Conservation (phyloP, 2,797 vertebrate species). For the Clarias fuscus region DNA sequence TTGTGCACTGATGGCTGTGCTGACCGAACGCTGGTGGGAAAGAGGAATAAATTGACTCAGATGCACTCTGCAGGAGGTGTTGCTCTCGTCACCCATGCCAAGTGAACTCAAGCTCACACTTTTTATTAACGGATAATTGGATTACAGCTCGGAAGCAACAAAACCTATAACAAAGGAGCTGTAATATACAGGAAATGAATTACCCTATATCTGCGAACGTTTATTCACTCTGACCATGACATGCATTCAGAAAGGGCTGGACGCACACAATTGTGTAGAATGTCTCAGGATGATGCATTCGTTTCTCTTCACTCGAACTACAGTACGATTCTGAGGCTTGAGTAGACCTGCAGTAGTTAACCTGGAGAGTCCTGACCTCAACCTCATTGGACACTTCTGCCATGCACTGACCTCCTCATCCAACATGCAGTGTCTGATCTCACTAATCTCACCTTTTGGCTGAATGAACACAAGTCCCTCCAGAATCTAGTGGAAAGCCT, state of each 20-base stretch:
- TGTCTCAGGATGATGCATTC: neutral
- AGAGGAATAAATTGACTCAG: neutral
- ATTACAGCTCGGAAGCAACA: neutral
- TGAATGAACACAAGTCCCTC: neutral
- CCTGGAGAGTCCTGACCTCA: neutral
- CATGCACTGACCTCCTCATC: neutral
- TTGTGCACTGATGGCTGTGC: conserved; percentile 32
- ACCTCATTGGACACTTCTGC: neutral
- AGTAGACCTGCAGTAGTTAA: no score
- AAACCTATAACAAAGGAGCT: neutral
- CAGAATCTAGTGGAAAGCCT: neutral
- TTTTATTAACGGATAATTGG: conserved; percentile 17
- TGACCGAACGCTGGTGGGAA: conserved; percentile 22
- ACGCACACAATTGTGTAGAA: neutral
- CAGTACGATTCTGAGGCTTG: no score
- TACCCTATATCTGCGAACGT: neutral
- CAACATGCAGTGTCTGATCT: neutral
- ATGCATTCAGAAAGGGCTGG: neutral
- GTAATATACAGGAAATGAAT: neutral
- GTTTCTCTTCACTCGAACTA: neutral
- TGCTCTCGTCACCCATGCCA: neutral
- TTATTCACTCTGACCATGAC: neutral
- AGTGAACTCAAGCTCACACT: conserved; percentile 5
- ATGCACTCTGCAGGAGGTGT: conserved; percentile 17
- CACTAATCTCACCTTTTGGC: neutral